phyloP scores from a whole-genome alignment of 2,888 invertebrate species.

The Muscina levida region DNA sequence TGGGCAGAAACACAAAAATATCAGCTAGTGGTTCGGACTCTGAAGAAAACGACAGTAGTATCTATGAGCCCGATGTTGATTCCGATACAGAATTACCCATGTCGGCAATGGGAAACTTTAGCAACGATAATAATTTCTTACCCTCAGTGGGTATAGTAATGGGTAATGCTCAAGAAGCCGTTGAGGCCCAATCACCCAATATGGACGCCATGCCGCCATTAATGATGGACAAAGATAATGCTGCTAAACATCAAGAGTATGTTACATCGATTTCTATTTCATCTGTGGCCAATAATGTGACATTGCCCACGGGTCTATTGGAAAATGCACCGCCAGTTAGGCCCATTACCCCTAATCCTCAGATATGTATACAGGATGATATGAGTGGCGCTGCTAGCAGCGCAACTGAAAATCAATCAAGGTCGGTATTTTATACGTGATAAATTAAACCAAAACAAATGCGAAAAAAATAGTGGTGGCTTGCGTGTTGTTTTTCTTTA shows the following conservation, averaged over 20 bases:
- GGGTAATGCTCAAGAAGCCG: conserved; percentile 75
- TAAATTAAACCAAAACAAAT: conserved; percentile 43
- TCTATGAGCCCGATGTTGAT: conserved; percentile 80
- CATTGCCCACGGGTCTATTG: conserved; percentile 77
- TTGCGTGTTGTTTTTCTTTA: conserved; percentile 46
- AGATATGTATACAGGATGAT: conserved; percentile 78
- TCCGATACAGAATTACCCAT: conserved; percentile 73
- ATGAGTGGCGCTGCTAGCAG: conserved; percentile 50
- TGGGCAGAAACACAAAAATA: conserved; percentile 71
- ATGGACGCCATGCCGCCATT: conserved; percentile 71
- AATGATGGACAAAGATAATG: conserved; percentile 80
- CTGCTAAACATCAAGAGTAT: conserved; percentile 78
- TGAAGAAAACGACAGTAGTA: conserved; percentile 85
- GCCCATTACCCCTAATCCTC: conserved; percentile 82
- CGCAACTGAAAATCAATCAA: conserved; percentile 80
- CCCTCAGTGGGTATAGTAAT: conserved; percentile 86
- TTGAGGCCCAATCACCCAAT: conserved; percentile 65
- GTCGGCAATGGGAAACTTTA: conserved; percentile 70
- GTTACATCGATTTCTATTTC: conserved; percentile 79
- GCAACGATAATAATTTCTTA: conserved; percentile 82
- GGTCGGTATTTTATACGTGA: conserved; percentile 77
- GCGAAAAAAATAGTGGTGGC: conserved; percentile 45
- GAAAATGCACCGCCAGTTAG: conserved; percentile 77
- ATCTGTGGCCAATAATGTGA: conserved; percentile 79
- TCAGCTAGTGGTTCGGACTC: conserved; percentile 82